These are phyloP conservation scores for Neoitamus cyanurus DNA, from an alignment of 2,888 invertebrate species.

Conservation along the genomic window DNA sequence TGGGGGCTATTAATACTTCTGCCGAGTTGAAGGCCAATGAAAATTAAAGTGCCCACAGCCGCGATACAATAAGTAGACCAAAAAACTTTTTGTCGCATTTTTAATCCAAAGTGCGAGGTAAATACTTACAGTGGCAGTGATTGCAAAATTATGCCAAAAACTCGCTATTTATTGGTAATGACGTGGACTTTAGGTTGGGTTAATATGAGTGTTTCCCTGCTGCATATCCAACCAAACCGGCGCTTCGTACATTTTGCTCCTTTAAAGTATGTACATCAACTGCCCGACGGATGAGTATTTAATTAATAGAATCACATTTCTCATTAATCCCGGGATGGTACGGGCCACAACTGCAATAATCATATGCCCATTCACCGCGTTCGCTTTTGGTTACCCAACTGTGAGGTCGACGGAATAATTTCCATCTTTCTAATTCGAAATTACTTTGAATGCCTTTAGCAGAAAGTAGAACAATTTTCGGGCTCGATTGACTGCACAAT, in stretches of 20 bases:
- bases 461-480: slow-evolving; percentile 1
- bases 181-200: background rate
- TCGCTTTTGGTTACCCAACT: background rate
- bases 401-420: background rate
- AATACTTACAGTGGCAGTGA: too few species aligned
- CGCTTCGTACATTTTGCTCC: background rate
- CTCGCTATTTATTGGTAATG: background rate
- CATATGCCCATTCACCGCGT: background rate
- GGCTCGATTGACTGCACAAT: slow-evolving; percentile 5
- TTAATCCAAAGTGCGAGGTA: too few species aligned
- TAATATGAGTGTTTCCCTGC: background rate
- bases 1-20: too few species aligned
- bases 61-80: too few species aligned
- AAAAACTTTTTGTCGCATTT: too few species aligned
- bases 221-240: background rate
- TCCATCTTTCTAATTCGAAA: background rate
- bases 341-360: background rate
- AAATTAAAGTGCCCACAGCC: too few species aligned
- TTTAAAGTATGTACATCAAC: background rate
- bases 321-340: background rate
- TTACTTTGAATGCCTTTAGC: slow-evolving; percentile 1
- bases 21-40: too few species aligned
- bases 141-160: too few species aligned
- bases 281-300: background rate
- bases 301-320: background rate